A percentile compares a stretch with the other conserved stretches of the same genome.
Evolutionary conservation across 92 coral and sea anemone species (phyloP).

Genomic region (Epizoanthus stellaris): DNA sequence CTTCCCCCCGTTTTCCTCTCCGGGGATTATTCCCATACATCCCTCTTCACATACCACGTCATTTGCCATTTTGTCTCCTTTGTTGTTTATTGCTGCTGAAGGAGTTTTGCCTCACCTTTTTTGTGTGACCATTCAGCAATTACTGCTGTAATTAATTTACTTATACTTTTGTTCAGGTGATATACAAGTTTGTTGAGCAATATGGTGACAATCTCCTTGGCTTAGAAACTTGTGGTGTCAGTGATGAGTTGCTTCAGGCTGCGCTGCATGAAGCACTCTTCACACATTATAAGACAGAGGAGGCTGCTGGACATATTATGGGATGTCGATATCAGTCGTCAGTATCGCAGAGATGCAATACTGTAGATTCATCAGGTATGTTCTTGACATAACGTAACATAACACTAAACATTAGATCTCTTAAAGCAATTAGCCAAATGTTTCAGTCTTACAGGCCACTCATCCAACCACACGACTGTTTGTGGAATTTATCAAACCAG

Average conservation of each 20-base stretch:
- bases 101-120: background rate
- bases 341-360: conserved; percentile 63
- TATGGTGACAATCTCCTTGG: conserved; percentile 71
- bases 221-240: conserved; percentile 76
- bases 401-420: too few species aligned
- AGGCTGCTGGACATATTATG: conserved; percentile 58
- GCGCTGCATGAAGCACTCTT: conserved; percentile 51
- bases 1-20: background rate
- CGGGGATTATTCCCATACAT: too few species aligned
- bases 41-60: too few species aligned
- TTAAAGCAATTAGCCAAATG: too few species aligned
- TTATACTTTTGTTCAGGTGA: conserved; percentile 49
- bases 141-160: too few species aligned
- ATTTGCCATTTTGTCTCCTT: background rate
- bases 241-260: conserved; percentile 54
- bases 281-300: conserved; percentile 56
- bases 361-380: conserved; percentile 43
- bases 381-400: too few species aligned
- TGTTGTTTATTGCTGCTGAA: background rate
- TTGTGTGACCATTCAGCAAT: too few species aligned
- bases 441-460: too few species aligned
- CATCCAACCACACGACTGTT: too few species aligned
- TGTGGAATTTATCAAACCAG: too few species aligned
- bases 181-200: conserved; percentile 52
- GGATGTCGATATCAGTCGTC: conserved; percentile 76